Evolutionary conservation across 2,797 vertebrate species (phyloP).

Genomic region (Hapalemur alaotrensis): DNA sequence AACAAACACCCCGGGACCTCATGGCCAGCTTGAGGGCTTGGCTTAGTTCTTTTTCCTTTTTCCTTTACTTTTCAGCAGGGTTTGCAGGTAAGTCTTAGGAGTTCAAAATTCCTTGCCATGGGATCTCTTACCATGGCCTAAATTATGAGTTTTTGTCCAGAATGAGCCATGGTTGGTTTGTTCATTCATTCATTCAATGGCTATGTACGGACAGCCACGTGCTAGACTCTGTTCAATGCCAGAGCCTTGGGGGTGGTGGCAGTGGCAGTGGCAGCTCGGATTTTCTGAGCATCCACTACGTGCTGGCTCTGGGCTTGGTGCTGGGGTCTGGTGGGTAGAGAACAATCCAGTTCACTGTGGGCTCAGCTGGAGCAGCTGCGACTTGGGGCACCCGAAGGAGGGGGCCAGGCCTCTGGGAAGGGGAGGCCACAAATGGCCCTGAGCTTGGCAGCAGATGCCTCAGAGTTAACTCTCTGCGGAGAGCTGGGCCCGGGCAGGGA

Average conservation of each 20-base stretch:
- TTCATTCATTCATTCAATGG: neutral
- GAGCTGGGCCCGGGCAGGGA: neutral
- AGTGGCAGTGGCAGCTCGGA: too few species aligned
- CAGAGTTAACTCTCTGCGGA: neutral
- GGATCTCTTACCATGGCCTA: neutral
- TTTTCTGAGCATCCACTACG: neutral
- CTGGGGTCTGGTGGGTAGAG: neutral
- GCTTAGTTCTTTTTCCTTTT: too few species aligned
- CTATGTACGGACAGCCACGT: fast-evolving
- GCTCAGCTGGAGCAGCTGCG: neutral
- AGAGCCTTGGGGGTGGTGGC: too few species aligned
- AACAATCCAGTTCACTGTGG: neutral
- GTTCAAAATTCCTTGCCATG: neutral
- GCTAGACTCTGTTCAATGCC: fast-evolving
- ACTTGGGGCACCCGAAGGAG: neutral
- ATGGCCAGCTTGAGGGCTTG: fast-evolving
- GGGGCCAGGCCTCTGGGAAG: neutral
- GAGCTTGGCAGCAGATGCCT: neutral
- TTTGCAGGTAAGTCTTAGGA: neutral
- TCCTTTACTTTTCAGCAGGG: neutral
- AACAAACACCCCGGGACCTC: neutral
- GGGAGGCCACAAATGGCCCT: neutral
- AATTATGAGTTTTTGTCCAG: neutral
- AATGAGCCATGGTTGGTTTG: fast-evolving
- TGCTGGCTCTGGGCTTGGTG: neutral